Conservation (phyloP, 2,113 vertebrate species). For the Anolis carolinensis region DNA sequence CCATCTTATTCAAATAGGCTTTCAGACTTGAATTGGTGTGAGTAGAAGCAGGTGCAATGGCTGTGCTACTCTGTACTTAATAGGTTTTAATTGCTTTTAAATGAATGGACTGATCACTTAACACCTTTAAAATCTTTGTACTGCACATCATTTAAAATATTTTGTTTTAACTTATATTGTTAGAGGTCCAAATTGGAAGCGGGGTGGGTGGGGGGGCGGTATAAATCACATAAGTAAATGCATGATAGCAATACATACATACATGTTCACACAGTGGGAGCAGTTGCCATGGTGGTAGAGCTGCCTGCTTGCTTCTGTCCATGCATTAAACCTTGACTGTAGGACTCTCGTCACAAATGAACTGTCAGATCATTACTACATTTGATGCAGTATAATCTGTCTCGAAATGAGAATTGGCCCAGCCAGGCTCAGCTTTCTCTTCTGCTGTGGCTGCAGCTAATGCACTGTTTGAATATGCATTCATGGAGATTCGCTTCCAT, state of each 20-base stretch:
- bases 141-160: no score
- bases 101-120: no score
- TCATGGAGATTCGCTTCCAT: constrained; percentile 89
- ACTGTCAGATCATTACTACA: constrained; percentile 99
- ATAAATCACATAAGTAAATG: no score
- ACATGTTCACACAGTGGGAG: no score
- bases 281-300: background rate
- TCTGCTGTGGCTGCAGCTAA: constrained; percentile 84
- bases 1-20: no score
- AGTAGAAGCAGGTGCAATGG: no score
- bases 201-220: background rate
- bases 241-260: no score
- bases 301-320: constrained; percentile 89
- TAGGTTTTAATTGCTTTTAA: constrained; percentile 82
- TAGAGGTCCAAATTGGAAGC: background rate
- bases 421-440: constrained; percentile 85
- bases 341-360: constrained; percentile 97
- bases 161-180: no score
- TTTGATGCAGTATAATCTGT: constrained; percentile 99
- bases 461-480: constrained; percentile 98
- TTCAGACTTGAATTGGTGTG: no score
- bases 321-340: constrained; percentile 90
- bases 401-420: constrained; percentile 97
- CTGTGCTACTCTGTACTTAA: constrained; percentile 75
- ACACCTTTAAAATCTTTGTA: no score